Evolutionary conservation across 1,140 invertebrate genomes (phyloP), one percentile per base, ranked within the genome.

Genomic region (Megalonaias nervosa): DNA sequence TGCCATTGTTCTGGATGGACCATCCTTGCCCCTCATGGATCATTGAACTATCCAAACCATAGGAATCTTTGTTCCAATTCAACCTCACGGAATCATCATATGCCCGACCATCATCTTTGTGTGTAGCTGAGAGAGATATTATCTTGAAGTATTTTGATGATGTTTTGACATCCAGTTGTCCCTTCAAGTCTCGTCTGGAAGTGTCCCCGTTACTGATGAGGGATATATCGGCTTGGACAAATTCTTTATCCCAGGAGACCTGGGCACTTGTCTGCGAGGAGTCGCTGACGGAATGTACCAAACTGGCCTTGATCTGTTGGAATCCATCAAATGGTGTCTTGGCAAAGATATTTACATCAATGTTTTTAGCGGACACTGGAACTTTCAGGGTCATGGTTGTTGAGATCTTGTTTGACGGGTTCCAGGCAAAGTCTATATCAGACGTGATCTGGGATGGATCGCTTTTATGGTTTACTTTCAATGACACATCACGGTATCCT

Each of bases 281-380:
- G 15, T 65, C 48, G 16, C 48, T 64, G 5, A 69, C 62, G 5
- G 61, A 64, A 65, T 84, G 79, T 16, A 70, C 48, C 14, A 75
- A n/a, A 48, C 70, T 77, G 16, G 69, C 26, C 58, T 66, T 48
- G 11, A 80, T 70, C 5, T 31, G 61, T 74, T 62, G 75, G 26
- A 59, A 80, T 5, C 68, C 68, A 12, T 67, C 58, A 26, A 82
- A 84, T 64, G 85, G 82, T 31, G 85, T 81, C 38, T 71, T 82
- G 5, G 71, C 71, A 48, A 66, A 66, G 15, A 81, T 15, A 17
- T 16, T 72, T 15, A 73, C 68, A 61, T 81, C 66, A 21, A 82
- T 70, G 15, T 70, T 71, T 21, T 60, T 73, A 26, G 73, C n/a
- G n/a, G 68, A 31, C 13, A 79, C 1, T 58, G 66, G 64, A 9